Evolutionary conservation across 2,113 vertebrate genomes (phyloP).

Genomic region (Pristiophorus japonicus): DNA sequence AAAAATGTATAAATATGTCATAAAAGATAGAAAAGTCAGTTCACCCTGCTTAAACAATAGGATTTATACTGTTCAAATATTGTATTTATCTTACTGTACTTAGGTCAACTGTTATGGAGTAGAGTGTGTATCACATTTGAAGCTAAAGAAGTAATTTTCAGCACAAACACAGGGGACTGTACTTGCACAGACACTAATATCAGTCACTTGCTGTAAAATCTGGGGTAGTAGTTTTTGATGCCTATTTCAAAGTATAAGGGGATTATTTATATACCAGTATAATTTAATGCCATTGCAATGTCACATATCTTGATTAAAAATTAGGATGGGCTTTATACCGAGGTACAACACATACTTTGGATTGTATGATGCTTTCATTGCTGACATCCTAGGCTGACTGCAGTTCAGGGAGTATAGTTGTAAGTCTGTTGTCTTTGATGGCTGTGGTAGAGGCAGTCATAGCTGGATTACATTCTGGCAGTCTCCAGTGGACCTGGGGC

Average conservation of each 20-base stretch:
- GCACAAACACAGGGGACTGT: not conserved
- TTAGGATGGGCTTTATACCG: not conserved
- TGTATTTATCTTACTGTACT: slow-evolving; percentile 23
- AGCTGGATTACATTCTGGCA: not conserved
- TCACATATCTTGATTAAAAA: not conserved
- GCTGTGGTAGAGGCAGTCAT: not conserved
- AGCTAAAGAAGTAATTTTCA: slow-evolving; percentile 28
- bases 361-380: not conserved
- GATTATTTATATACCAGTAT: not conserved
- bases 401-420: not conserved
- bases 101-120: slow-evolving; percentile 22
- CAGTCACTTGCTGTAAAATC: slow-evolving; percentile 18
- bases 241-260: not conserved
- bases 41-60: slow-evolving; percentile 33
- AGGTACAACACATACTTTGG: not conserved
- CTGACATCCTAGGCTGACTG: not conserved
- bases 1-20: slow-evolving; percentile 51
- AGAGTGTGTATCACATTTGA: not conserved
- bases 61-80: slow-evolving; percentile 35
- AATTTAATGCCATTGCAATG: not conserved
- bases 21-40: slow-evolving; percentile 19
- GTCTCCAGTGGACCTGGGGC: not conserved
- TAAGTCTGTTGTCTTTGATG: not conserved
- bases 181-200: not conserved
- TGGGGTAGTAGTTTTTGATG: not conserved